A percentile compares a stretch with the other conserved stretches of the same genome.
These are phyloP conservation scores for Harmothoe impar DNA, from an alignment of 2,888 invertebrate genomes.

Conservation along the genomic window DNA sequence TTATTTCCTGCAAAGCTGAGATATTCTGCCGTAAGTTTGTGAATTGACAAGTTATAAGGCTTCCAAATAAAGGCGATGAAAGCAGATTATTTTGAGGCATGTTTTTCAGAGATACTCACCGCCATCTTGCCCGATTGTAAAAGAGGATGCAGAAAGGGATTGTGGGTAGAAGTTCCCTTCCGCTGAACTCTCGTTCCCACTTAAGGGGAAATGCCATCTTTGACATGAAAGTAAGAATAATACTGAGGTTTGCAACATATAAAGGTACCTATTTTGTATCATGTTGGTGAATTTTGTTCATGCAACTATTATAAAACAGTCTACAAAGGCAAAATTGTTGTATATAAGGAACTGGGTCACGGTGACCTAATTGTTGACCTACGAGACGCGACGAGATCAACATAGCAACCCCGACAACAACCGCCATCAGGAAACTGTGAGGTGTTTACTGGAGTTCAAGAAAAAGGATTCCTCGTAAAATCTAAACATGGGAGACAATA, in stretches of 20 bases:
- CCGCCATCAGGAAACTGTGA: not conserved
- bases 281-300: not conserved
- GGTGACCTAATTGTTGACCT: conserved; percentile 6
- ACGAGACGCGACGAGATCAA: conserved; percentile 44
- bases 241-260: not conserved
- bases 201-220: not conserved
- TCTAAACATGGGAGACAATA: not conserved
- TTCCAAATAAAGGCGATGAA: not conserved
- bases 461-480: not conserved
- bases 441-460: not conserved
- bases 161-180: conserved; percentile 18
- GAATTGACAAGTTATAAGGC: not conserved
- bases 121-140: conserved; percentile 75
- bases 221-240: not conserved
- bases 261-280: not conserved
- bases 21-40: not conserved
- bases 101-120: conserved; percentile 71
- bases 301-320: not conserved
- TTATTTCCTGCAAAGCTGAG: not conserved
- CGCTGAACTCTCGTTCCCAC: conserved; percentile 13
- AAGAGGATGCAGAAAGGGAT: conserved; percentile 74
- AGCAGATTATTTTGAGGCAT: conserved; percentile 36
- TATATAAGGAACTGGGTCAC: not conserved
- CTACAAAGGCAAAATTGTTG: not conserved
- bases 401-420: conserved; percentile 38